These are phyloP conservation scores for Naso thynnoides DNA, from an alignment of 2,797 vertebrate genomes.

Conservation along the genomic window DNA sequence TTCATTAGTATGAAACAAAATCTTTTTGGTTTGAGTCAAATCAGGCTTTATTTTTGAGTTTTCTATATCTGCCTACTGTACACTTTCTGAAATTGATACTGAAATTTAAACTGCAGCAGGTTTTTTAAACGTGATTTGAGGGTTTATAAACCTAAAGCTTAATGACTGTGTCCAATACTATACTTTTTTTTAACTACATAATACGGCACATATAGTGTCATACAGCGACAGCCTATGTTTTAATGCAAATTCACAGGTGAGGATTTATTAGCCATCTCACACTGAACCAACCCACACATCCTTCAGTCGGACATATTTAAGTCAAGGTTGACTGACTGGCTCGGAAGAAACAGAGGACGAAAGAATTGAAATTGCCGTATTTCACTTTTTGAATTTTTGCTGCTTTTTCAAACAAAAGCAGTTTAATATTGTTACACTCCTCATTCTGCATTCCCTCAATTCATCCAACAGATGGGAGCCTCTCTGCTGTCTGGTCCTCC, in stretches of 20 bases:
- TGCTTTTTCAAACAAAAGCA: neutral
- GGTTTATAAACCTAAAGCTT: neutral
- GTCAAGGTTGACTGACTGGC: constrained; percentile 29
- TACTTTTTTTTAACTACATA: neutral
- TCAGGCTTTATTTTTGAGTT: neutral
- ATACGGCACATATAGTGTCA: constrained; percentile 20
- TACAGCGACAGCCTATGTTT: constrained; percentile 51
- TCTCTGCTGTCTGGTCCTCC: neutral
- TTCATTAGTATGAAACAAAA: neutral
- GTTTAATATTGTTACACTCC: neutral
- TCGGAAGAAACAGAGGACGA: neutral
- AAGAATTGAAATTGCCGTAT: constrained; percentile 18
- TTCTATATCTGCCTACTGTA: neutral
- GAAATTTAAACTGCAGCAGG: too few relatives aligned
- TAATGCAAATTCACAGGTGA: constrained; percentile 49
- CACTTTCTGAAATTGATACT: too few relatives aligned
- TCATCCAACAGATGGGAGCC: neutral
- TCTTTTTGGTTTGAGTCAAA: neutral
- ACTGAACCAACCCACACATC: constrained; percentile 5
- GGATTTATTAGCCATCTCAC: constrained; percentile 41
- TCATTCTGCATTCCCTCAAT: neutral
- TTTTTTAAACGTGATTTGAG: neutral
- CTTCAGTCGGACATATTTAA: constrained; percentile 18
- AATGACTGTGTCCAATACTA: neutral
- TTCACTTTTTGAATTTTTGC: neutral